Base-by-base conservation (phyloP, 2,888 invertebrate species). In the Amorpha juglandis region DNA sequence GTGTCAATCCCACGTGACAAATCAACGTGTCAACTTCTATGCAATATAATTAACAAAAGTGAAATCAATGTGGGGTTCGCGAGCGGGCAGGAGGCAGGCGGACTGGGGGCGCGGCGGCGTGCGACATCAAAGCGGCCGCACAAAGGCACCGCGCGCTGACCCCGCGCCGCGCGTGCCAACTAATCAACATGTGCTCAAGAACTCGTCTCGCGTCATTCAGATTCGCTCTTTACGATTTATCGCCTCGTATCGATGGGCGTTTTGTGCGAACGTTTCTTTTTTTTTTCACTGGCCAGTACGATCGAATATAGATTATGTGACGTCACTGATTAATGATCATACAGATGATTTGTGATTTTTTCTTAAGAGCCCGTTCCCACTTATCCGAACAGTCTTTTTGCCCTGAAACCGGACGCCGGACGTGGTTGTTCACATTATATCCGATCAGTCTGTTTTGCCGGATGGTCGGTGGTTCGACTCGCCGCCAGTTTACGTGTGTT, bases 71-170 rank as follows among this genome's bases (percentile, higher is more conserved):
- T 38, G 58, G 58, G 58, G 58, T 58, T 58, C 76, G 77, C 78
- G 74, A 33, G 53, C 53, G 53, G 53, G 53, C 53, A 33, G 35
- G 14, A 33, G 53, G 75, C 2, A 1, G 27, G 53, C 38, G 16
- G 16, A 74, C 33, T 33, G 55, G 55, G 35, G 35, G 58, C 42
- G 19, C 58, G 58, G 58, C 58, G 58, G 42, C 58, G 58, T 74
- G 77, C 79, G 76, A 85, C 80, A 83, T 86, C 86, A 86, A 86
- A 86, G 86, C 74, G 72, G 66, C 77, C 78, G 83, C 83, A 80
- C 77, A 78, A 79, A 80, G 82, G 80, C 53, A 42, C 64, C 55
- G 42, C 55, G 27, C 45, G 19, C 64, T 55, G 53, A 45, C 47
- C 51, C 64, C 52, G 51, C 51, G 48, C 51, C 50, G 63, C 63